phyloP scores from a whole-genome alignment of 2,797 vertebrate genomes.

The Hephaestus fuliginosus region DNA sequence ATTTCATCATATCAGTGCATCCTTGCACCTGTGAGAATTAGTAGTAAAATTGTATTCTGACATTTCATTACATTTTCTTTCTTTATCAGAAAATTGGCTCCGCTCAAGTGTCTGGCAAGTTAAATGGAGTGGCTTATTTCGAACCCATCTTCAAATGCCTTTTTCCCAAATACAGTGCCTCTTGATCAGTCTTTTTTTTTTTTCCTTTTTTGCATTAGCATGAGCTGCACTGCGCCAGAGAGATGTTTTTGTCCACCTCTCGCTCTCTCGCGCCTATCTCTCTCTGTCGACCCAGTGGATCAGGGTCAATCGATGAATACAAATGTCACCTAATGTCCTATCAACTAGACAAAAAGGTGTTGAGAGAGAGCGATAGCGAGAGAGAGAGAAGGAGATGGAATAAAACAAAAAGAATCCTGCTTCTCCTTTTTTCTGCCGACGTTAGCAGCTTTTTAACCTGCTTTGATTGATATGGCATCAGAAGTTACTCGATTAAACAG shows the following conservation, averaged over 20 bases:
- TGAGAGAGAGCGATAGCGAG: slow-evolving; percentile 25
- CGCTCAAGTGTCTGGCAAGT: slow-evolving; percentile 46
- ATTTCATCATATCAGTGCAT: slow-evolving; percentile 61
- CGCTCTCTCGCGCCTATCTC: slow-evolving; percentile 3
- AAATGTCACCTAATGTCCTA: slow-evolving; percentile 77
- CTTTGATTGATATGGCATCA: slow-evolving; percentile 87
- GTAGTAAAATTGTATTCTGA: slow-evolving; percentile 55
- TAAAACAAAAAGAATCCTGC: slow-evolving; percentile 52
- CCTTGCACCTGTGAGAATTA: slow-evolving; percentile 60
- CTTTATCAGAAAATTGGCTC: slow-evolving; percentile 51
- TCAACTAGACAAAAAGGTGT: slow-evolving; percentile 70
- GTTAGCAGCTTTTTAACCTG: slow-evolving; percentile 80
- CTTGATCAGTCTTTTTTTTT: slow-evolving; percentile 49
- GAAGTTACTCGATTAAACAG: slow-evolving; percentile 87
- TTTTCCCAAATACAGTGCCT: slow-evolving; percentile 30
- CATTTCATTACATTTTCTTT: slow-evolving; percentile 65
- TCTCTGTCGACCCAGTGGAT: slow-evolving; percentile 48
- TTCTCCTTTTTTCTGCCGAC: slow-evolving; percentile 79
- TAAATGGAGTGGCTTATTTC: slow-evolving; percentile 53
- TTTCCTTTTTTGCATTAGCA: slow-evolving; percentile 63
- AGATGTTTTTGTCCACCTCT: neutral
- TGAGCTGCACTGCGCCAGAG: slow-evolving; percentile 65
- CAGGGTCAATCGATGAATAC: slow-evolving; percentile 81
- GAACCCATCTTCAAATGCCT: slow-evolving; percentile 43
- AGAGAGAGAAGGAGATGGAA: slow-evolving; percentile 58